Percentiles rank a stretch among this genome's conserved stretches.
These are phyloP conservation scores for Sebastes trivittatus DNA, from an alignment of 2,797 vertebrate genomes.

Conservation along the genomic window DNA sequence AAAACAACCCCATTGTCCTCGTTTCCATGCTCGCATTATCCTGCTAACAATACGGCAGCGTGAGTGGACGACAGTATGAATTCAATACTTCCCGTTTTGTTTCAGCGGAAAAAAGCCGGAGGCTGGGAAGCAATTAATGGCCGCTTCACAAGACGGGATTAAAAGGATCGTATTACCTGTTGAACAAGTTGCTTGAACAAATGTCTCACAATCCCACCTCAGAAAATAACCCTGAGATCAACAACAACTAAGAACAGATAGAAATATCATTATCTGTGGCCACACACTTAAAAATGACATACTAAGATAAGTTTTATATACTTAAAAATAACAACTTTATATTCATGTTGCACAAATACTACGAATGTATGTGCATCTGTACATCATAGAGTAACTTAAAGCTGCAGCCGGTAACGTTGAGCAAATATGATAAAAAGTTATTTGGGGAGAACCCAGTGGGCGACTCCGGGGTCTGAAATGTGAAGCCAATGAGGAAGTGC, in stretches of 20 bases:
- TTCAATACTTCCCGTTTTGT: constrained; percentile 63
- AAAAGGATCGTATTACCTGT: constrained; percentile 60
- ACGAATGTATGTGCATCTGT: neutral
- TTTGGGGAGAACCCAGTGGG: too few relatives aligned
- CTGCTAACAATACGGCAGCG: constrained; percentile 41
- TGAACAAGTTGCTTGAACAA: constrained; percentile 40
- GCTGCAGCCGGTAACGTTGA: too few relatives aligned
- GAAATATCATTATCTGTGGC: neutral
- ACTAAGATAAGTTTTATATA: neutral
- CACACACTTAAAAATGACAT: neutral
- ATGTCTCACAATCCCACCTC: constrained; percentile 27
- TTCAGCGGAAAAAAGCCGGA: constrained; percentile 33
- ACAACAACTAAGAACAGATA: neutral
- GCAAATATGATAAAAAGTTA: too few relatives aligned
- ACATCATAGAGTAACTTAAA: too few relatives aligned
- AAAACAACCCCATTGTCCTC: constrained; percentile 60
- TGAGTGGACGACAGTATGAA: constrained; percentile 52
- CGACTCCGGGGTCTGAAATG: rapidly evolving
- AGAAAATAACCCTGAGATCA: constrained; percentile 31
- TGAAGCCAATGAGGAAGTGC: too few relatives aligned
- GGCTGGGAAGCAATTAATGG: constrained; percentile 67
- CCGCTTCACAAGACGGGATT: constrained; percentile 58
- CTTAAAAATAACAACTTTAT: neutral
- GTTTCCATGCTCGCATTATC: constrained; percentile 55
- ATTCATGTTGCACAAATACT: neutral